Conservation (phyloP, 2,797 vertebrate genomes). For the Takifugu ocellatus region DNA sequence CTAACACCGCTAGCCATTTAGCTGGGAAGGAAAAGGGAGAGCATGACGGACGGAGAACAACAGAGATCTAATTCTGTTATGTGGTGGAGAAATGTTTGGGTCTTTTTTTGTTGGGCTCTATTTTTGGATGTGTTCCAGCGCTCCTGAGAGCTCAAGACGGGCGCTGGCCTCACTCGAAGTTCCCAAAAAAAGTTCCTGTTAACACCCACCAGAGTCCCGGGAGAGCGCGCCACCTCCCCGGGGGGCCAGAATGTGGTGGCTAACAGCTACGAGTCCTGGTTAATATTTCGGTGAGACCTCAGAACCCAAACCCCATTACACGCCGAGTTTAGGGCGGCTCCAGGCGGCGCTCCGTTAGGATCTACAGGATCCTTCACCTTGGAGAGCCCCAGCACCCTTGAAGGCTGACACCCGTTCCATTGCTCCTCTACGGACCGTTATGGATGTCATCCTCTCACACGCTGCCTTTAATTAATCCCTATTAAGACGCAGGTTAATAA, state of each 20-base stretch:
- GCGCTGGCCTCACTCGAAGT: slow-evolving; percentile 26
- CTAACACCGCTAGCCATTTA: slow-evolving; percentile 2
- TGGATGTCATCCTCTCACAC: slow-evolving; percentile 37
- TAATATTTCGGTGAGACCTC: slow-evolving; percentile 15
- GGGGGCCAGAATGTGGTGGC: slow-evolving; percentile 19
- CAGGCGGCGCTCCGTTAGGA: slow-evolving; percentile 18
- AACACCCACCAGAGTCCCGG: slow-evolving; percentile 19
- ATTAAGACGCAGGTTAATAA: neutral
- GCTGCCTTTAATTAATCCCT: slow-evolving; percentile 27
- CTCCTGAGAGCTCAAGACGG: slow-evolving; percentile 38
- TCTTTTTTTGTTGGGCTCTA: slow-evolving; percentile 22
- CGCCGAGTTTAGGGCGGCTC: slow-evolving; percentile 38
- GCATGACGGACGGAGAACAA: neutral
- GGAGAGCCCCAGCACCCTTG: slow-evolving; percentile 23
- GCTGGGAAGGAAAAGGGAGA: neutral
- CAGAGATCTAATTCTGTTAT: neutral
- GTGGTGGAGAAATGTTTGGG: neutral
- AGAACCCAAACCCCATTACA: slow-evolving; percentile 1
- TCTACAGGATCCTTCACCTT: slow-evolving; percentile 14
- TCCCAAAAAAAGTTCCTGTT: slow-evolving; percentile 24
- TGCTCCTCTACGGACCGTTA: slow-evolving; percentile 23
- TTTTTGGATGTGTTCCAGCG: slow-evolving; percentile 48
- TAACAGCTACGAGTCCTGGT: slow-evolving; percentile 4
- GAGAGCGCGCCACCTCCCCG: slow-evolving; percentile 6
- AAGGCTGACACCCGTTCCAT: slow-evolving; percentile 27